Evolutionary conservation across 2,888 invertebrate species (phyloP).

Genomic region (Agriotes lineatus): DNA sequence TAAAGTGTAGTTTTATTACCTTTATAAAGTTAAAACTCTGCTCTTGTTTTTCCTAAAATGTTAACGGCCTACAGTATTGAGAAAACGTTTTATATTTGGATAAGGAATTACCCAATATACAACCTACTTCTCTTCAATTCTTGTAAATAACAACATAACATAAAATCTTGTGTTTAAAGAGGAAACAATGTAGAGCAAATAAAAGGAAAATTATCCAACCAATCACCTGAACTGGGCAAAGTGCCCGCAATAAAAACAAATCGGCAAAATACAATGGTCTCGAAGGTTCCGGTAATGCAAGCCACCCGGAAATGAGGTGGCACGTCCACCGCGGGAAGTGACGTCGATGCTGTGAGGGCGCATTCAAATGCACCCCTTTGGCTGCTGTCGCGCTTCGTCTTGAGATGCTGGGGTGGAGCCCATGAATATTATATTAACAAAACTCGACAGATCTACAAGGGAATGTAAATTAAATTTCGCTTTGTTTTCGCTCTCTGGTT

Average conservation of each 20-base stretch:
- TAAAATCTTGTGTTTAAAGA: too few species aligned
- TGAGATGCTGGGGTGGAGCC: slow-evolving; percentile 49
- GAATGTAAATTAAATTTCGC: slow-evolving; percentile 48
- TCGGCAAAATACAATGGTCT: neutral
- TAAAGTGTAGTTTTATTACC: too few species aligned
- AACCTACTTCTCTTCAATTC: too few species aligned
- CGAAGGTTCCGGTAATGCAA: slow-evolving; percentile 48
- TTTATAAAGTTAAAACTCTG: too few species aligned
- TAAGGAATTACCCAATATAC: too few species aligned
- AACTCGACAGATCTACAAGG: slow-evolving; percentile 40
- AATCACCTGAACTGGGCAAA: neutral
- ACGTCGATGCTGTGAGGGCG: slow-evolving; percentile 47
- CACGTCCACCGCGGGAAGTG: slow-evolving; percentile 47
- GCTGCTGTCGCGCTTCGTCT: slow-evolving; percentile 43
- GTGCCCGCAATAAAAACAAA: neutral
- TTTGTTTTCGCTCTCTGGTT: too few species aligned
- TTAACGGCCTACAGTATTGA: too few species aligned
- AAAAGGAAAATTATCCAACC: neutral
- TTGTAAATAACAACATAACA: too few species aligned
- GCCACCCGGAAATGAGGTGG: slow-evolving; percentile 46
- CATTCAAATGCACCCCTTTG: slow-evolving; percentile 53
- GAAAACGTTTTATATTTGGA: too few species aligned
- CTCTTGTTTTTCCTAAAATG: too few species aligned
- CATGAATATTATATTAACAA: slow-evolving; percentile 53
- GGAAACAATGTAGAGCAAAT: neutral